Conservation (phyloP, 35 echinoderm and acorn worm genomes). For the Eucidaris tribuloides region DNA sequence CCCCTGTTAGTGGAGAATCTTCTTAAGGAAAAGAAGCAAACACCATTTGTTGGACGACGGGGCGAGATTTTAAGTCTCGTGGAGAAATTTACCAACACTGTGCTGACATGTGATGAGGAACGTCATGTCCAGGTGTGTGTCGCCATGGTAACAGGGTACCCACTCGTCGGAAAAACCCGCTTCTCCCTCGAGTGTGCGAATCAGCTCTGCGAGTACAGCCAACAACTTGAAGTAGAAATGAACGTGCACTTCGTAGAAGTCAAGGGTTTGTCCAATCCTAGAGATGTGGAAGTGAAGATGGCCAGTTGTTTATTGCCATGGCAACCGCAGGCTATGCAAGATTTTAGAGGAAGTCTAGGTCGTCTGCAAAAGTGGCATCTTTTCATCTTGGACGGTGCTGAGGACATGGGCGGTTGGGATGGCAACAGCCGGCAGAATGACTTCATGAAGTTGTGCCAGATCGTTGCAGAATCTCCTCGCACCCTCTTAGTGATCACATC, state of each 20-base stretch:
- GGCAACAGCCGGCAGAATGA: not conserved
- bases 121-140: not conserved
- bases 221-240: not conserved
- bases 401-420: not conserved
- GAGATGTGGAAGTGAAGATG: not conserved
- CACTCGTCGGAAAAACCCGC: not conserved
- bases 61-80: not conserved
- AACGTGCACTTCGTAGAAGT: not conserved
- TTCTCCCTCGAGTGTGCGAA: not conserved
- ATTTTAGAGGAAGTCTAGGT: not conserved
- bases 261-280: not conserved
- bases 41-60: not conserved
- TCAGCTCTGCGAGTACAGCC: not conserved
- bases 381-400: slow-evolving; percentile 28
- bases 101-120: not conserved
- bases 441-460: slow-evolving; percentile 2
- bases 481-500: not conserved
- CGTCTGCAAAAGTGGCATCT: slow-evolving; percentile 9
- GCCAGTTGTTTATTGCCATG: not conserved
- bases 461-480: not conserved
- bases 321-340: not conserved
- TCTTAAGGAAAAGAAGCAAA: not conserved
- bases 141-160: not conserved
- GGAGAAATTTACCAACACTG: not conserved
- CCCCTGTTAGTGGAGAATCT: too few species aligned